Conservation (phyloP, 2,888 invertebrate genomes). For the Ceramica pisi region DNA sequence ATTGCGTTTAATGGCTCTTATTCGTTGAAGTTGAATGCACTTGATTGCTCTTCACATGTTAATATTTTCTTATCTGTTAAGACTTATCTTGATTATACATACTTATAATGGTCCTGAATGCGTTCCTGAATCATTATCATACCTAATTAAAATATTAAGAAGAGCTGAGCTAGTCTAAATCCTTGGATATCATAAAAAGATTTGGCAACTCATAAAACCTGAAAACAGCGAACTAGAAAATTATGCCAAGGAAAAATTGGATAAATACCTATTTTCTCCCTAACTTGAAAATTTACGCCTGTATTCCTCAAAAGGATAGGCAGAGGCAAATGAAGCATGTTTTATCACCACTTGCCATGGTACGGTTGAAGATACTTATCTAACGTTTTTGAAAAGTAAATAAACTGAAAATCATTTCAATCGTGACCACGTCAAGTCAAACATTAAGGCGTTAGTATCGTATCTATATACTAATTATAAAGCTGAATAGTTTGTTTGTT, state of each 20-base stretch:
- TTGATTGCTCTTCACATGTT: slow-evolving; percentile 30
- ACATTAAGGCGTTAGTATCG: no score
- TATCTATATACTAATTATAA: no score
- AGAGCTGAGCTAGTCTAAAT: background rate
- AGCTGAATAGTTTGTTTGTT: no score
- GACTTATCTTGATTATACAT: slow-evolving; percentile 9
- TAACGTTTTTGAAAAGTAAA: no score
- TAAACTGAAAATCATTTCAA: no score
- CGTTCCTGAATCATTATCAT: slow-evolving; percentile 17
- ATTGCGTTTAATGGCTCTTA: slow-evolving; percentile 23
- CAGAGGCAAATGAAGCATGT: background rate
- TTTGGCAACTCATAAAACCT: background rate
- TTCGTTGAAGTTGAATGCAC: slow-evolving; percentile 22
- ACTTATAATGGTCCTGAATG: background rate
- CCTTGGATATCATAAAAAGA: background rate
- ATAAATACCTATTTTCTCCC: background rate
- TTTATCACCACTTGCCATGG: background rate
- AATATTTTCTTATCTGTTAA: slow-evolving; percentile 24
- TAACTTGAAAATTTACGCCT: background rate
- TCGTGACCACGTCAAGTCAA: no score
- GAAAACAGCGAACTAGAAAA: background rate
- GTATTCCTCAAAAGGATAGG: background rate
- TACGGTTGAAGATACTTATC: no score
- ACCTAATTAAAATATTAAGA: slow-evolving; percentile 14
- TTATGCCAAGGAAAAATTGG: background rate